Percentiles rank a stretch among this genome's conserved stretches.
Evolutionary conservation across 2,113 vertebrate genomes (phyloP).

Genomic region (Gallinago media): DNA sequence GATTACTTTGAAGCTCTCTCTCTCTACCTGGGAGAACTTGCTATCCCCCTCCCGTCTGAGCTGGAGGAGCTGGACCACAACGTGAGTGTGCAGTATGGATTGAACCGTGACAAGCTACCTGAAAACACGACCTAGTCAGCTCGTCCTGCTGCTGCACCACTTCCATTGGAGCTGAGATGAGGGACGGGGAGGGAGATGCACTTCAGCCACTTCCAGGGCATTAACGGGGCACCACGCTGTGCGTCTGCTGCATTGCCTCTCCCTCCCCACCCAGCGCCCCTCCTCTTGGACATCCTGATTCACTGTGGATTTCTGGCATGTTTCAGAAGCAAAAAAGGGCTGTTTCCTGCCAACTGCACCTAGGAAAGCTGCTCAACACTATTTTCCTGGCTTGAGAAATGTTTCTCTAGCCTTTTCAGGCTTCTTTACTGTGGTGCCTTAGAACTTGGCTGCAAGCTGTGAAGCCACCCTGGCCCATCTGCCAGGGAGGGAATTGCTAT

Average conservation of each 20-base stretch:
- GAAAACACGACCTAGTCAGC: slow-evolving; percentile 53
- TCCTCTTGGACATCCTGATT: slow-evolving; percentile 7
- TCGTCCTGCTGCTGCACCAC: background rate
- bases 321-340: slow-evolving; percentile 50
- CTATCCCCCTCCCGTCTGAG: slow-evolving; percentile 91
- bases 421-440: slow-evolving; percentile 70
- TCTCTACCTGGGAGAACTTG: slow-evolving; percentile 90
- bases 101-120: slow-evolving; percentile 75
- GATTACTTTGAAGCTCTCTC: slow-evolving; percentile 92
- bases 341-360: slow-evolving; percentile 65
- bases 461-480: slow-evolving; percentile 57
- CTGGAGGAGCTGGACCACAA: slow-evolving; percentile 92
- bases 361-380: slow-evolving; percentile 61
- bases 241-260: slow-evolving; percentile 24
- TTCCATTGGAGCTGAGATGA: background rate
- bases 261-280: slow-evolving; percentile 26
- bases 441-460: slow-evolving; percentile 76
- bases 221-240: background rate
- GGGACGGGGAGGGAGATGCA: background rate
- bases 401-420: slow-evolving; percentile 31
- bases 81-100: slow-evolving; percentile 75
- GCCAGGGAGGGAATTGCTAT: slow-evolving; percentile 52
- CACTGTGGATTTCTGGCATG: slow-evolving; percentile 60
- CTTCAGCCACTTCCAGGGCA: slow-evolving; percentile 54
- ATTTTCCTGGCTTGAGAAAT: slow-evolving; percentile 38